Evolutionary conservation across 1,140 invertebrate species (phyloP).

Genomic region (Heliconius hermathena): DNA sequence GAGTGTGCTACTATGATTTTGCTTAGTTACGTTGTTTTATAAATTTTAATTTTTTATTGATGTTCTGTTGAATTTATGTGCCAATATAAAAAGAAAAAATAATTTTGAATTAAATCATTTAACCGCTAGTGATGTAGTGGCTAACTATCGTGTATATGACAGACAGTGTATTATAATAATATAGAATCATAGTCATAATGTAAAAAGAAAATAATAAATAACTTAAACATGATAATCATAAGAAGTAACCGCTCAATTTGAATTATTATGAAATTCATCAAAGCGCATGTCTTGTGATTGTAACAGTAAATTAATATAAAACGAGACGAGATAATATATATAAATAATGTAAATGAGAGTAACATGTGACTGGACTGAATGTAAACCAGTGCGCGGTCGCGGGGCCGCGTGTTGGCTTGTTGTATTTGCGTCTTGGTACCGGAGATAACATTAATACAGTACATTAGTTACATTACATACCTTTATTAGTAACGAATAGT

Average conservation of each 20-base stretch:
- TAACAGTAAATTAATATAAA: no score
- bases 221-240: neutral
- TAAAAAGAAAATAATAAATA: neutral
- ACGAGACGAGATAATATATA: no score
- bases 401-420: slow-evolving; percentile 67
- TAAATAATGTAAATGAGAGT: slow-evolving; percentile 17
- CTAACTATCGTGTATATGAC: neutral
- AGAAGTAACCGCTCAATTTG: neutral
- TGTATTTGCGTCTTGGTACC: slow-evolving; percentile 77
- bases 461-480: slow-evolving; percentile 60
- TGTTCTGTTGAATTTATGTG: neutral
- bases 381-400: slow-evolving; percentile 73
- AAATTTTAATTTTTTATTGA: no score
- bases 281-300: no score
- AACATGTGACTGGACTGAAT: slow-evolving; percentile 68
- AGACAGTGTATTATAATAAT: neutral
- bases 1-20: neutral
- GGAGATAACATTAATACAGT: slow-evolving; percentile 53
- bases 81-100: neutral
- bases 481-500: slow-evolving; percentile 57
- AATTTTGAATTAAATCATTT: no score
- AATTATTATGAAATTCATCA: neutral
- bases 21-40: no score
- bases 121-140: neutral
- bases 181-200: neutral